Conservation (phyloP, 2,113 vertebrate species). For the Cyprinodon variegatus region DNA sequence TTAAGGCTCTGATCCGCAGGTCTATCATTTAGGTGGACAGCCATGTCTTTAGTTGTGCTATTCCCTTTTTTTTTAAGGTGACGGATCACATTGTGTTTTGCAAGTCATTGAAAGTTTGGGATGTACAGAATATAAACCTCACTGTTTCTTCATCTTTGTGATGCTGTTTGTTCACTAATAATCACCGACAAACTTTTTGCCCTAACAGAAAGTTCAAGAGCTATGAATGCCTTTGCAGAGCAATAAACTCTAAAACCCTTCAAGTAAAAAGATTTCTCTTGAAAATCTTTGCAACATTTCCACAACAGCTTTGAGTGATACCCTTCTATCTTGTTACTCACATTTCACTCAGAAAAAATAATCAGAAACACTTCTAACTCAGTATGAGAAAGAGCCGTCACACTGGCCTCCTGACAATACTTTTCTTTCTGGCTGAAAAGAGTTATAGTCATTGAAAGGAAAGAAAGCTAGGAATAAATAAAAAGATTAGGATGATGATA, state of each 20-base stretch:
- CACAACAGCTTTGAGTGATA: slow-evolving; percentile 49
- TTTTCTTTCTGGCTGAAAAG: not conserved
- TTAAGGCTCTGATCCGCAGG: too few species aligned
- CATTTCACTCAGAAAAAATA: slow-evolving; percentile 30
- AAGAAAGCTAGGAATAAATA: slow-evolving; percentile 20
- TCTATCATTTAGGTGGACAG: too few species aligned
- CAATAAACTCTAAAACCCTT: not conserved
- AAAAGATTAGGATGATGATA: slow-evolving; percentile 4
- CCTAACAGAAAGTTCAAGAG: not conserved
- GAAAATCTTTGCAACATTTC: slow-evolving; percentile 53
- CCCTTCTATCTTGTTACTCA: slow-evolving; percentile 52
- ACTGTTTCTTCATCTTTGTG: too few species aligned
- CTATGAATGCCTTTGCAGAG: not conserved
- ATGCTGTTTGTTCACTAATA: too few species aligned
- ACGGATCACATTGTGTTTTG: too few species aligned
- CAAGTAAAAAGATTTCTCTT: slow-evolving; percentile 42
- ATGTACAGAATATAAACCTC: too few species aligned
- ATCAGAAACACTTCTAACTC: slow-evolving; percentile 16
- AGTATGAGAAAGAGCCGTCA: slow-evolving; percentile 28
- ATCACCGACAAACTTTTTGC: not conserved
- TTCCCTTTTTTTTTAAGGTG: too few species aligned
- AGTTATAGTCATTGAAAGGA: slow-evolving; percentile 8
- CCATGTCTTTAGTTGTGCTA: too few species aligned
- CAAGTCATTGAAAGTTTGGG: too few species aligned
- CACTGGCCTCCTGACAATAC: not conserved